Base-by-base conservation (phyloP, 2,797 vertebrate genomes). In the Acridotheres tristis region DNA sequence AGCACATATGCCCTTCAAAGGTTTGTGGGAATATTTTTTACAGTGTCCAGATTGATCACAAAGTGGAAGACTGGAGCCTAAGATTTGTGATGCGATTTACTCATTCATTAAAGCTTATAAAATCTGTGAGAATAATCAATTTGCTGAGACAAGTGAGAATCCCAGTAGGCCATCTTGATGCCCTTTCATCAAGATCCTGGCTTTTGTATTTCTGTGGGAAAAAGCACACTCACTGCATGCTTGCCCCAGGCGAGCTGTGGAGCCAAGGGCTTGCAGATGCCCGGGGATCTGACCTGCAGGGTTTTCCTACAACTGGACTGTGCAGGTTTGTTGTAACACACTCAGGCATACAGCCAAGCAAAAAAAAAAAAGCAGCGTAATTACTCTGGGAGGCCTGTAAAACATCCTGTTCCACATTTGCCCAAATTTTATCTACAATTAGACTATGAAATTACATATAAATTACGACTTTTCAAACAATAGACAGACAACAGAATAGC, bases 1-100 rank as follows among this genome's bases (percentile, higher is more conserved):
- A 71, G 96, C 98, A 1, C 93, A 97, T 36, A 98, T 98, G 98
- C 99, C 99, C 29, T 99, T 98, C 96, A 99, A 98, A 99, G 98
- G 99, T 99, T 72, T 87, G 97, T 97, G 61, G 62, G n/a, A 72
- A 71, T 59, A 43, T 45, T 40, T 83, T n/a, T 54, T 43, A 30
- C 4, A 27, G 27, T 4, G 13, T 63, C 47, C 53, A 42, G 16
- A 42, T 9, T 12, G 43, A 83, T 36, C 40, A 51, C 9, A 2
- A 71, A 78, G 42, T 10, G 19, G 13, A 55, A 81, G 50, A 51
- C 42, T 7, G 48, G 48, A 81, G 38, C 58, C 69, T 47, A 36
- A 55, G 34, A 40, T 84, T 59, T 62, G 25, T 58, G 48, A 90
- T 82, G 38, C 27, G 63, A 16, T 51, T 84, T 63, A 73, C 10